Base-by-base conservation (phyloP, 2,797 vertebrate species). In the Rhinoraja longicauda region DNA sequence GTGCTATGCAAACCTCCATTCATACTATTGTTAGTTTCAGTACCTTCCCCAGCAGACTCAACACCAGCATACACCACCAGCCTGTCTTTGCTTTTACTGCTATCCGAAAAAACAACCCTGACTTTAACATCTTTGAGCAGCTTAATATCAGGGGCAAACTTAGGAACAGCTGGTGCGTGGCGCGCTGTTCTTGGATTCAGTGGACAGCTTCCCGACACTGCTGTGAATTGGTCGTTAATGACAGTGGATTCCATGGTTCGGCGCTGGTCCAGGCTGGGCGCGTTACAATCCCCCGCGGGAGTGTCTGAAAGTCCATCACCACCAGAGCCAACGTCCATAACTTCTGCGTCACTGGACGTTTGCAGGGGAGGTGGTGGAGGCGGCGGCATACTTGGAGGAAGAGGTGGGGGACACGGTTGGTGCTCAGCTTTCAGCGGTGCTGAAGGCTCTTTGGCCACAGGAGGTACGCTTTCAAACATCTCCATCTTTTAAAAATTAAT, bases 311-410 rank as follows among this genome's bases (percentile, higher is more conserved):
- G 98, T 99, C 99, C 99, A 99, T 99, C 99, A 99, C 99, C 98
- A 99, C 99, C 99, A 98, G 98, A 99, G 98, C 99, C 98, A 99
- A 99, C 99, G 99, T 99, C 99, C 99, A 99, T 99, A 98, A 99
- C 98, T 98, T 99, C 99, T 98, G 99, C 98, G 98, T 99, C 99
- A 99, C 98, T 99, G 99, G 99, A 99, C 98, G 98, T 99, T 99
- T 99, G 99, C 99, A 99, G 98, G 98, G 99, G 99, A 99, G 98
- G 99, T 98, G 98, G 98, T 99, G 99, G 99, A 99, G 98, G 98
- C 97, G 98, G 97, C 97, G 96, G 96, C 70, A 95, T 96, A 95
- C 96, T 96, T 95, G 97, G 97, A 95, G 94, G 94, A 95, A 96
- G 96, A 95, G 97, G 96, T 91, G 93, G 93, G 95, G 96, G 96